phyloP scores from a whole-genome alignment of 2,888 invertebrate genomes.

The Melanophora roralis region DNA sequence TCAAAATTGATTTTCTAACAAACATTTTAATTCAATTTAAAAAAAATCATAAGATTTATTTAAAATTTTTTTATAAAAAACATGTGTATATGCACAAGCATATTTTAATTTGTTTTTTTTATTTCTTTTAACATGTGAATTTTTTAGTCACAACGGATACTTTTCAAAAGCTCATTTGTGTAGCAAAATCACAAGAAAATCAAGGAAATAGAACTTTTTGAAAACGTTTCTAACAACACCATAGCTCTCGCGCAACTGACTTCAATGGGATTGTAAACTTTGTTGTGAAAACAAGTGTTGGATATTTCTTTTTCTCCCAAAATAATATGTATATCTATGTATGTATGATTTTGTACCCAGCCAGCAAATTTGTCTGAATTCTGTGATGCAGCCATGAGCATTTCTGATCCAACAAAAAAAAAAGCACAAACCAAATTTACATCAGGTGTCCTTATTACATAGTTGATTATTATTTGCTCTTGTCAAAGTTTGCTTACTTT shows the following conservation, averaged over 20 bases:
- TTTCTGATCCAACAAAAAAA: no score
- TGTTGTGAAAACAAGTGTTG: constrained; percentile 37
- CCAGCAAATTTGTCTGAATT: no score
- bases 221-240: constrained; percentile 65
- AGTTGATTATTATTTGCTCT: no score
- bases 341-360: no score
- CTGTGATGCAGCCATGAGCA: no score
- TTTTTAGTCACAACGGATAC: constrained; percentile 14
- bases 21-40: not conserved
- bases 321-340: not conserved
- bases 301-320: constrained; percentile 38
- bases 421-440: no score
- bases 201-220: constrained; percentile 7
- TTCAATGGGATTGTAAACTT: constrained; percentile 4
- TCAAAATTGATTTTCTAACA: not conserved
- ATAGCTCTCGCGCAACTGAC: constrained; percentile 65
- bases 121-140: constrained; percentile 14
- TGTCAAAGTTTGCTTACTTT: no score
- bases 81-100: not conserved
- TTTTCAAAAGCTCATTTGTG: constrained; percentile 5
- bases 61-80: not conserved
- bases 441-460: no score
- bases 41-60: not conserved
- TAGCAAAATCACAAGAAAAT: constrained; percentile 5
- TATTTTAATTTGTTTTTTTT: not conserved